Percentiles rank a stretch among this genome's conserved stretches.
Evolutionary conservation across 2,113 vertebrate genomes (phyloP).

Genomic region (Gavia stellata): DNA sequence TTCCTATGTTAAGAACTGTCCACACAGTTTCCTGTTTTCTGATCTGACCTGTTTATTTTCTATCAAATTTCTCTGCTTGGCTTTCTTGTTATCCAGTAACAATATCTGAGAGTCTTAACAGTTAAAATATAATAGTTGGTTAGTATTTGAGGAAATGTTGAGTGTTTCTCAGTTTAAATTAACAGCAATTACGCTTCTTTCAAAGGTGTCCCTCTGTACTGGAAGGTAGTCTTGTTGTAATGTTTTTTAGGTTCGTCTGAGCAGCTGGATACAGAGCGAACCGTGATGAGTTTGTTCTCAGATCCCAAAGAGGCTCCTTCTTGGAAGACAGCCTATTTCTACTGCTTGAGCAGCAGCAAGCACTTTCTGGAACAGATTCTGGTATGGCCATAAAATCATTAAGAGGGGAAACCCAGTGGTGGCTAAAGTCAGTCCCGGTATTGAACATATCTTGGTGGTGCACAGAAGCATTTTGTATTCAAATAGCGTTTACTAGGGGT

Average conservation of each 20-base stretch:
- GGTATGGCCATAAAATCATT: slow-evolving; percentile 69
- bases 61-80: background rate
- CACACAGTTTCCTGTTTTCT: background rate
- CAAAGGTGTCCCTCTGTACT: background rate
- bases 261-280: slow-evolving; percentile 61
- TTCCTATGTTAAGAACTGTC: background rate
- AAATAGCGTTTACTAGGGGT: background rate
- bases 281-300: slow-evolving; percentile 82
- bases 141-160: background rate
- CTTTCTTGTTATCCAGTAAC: background rate
- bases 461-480: background rate
- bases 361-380: slow-evolving; percentile 95
- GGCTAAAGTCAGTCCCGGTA: background rate
- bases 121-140: background rate
- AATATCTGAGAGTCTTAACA: background rate
- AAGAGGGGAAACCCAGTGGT: background rate
- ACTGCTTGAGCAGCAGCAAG: slow-evolving; percentile 87
- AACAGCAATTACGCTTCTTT: background rate
- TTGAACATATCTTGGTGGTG: background rate
- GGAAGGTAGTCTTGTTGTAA: background rate
- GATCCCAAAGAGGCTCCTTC: slow-evolving; percentile 71
- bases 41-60: background rate
- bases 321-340: slow-evolving; percentile 91
- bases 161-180: background rate
- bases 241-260: slow-evolving; percentile 48